Evolutionary conservation across 1,140 invertebrate genomes (phyloP).

Genomic region (Rhysida immarginata): DNA sequence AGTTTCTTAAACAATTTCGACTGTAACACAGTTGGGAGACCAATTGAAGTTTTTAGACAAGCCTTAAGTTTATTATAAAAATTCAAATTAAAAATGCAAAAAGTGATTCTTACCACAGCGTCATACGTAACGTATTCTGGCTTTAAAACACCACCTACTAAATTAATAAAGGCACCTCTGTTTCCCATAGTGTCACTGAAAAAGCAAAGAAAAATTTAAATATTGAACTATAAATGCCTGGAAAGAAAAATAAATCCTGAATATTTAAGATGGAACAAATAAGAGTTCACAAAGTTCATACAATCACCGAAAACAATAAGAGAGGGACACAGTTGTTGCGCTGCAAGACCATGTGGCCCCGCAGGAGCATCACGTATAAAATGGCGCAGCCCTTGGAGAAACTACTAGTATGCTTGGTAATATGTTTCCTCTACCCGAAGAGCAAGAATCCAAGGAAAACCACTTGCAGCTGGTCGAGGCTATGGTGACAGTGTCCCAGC

Average conservation of each 20-base stretch:
- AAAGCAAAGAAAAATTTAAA: background rate
- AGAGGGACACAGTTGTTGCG: background rate
- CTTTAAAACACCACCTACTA: constrained; percentile 77
- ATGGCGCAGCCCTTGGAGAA: no score
- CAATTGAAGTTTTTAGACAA: background rate
- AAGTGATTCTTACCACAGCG: constrained; percentile 61
- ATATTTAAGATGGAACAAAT: background rate
- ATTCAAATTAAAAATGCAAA: background rate
- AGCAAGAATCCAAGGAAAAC: no score
- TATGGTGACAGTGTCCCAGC: no score
- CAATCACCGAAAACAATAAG: no score
- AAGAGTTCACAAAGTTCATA: no score
- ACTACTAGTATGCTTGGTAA: no score
- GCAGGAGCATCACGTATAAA: background rate
- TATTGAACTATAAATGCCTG: background rate
- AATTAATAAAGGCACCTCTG: constrained; percentile 89
- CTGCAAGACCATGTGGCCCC: background rate
- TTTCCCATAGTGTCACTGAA: constrained; percentile 95
- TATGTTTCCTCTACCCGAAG: no score
- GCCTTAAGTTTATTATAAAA: background rate
- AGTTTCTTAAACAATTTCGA: background rate
- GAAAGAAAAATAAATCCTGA: background rate
- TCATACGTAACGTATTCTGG: constrained; percentile 83
- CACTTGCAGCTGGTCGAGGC: no score
- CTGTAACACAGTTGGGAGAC: background rate